Evolutionary conservation across 2,113 vertebrate species (phyloP), one percentile per base, ranked within the genome.

Genomic region (Poeciliopsis occidentalis): DNA sequence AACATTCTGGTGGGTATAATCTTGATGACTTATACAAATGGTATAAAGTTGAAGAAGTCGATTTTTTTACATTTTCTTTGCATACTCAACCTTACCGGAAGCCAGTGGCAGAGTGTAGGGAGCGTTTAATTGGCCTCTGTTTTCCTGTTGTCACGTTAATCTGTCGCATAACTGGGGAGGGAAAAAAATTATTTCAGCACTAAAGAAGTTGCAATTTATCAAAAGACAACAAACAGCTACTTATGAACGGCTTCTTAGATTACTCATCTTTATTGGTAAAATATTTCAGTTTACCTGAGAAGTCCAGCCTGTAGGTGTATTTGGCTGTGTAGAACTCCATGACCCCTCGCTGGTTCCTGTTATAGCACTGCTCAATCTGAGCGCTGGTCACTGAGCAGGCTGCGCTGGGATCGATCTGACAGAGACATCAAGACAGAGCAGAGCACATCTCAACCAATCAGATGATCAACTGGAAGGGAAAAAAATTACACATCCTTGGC

Each of bases 291-390:
- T n/a, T 94, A 99, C 97, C 95, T 93, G 95, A 92, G 80, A 99
- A 99, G 90, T 98, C 96, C 82, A 98, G 91, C 6, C 88, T 94
- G 94, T 98, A 99, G 78, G 96, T 97, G 92, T 97, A 99, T 94
- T 99, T 99, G 68, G 95, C 91, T 61, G 97, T 98, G 79, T 95
- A 95, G 90, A 99, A 98, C 68, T 95, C 96, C 93, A 99, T 90
- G 71, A 95, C 94, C 22, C 96, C 96, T 13, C 86, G 94, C 22
- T 97, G 96, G 87, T 98, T 96, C 84, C 94, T 91, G 92, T 73
- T 95, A 93, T 97, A 99, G 90, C 95, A 96, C 85, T 93, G 96
- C 88, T 99, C 97, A 67, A 99, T 98, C 89, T 99, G 96, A 91
- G 97, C 96, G 74, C 95, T 98, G 87, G 95, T 98, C 84, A 98